These are phyloP conservation scores for Trididemnum nubilum DNA, from an alignment of 23 tunicate genomes.

Conservation along the genomic window DNA sequence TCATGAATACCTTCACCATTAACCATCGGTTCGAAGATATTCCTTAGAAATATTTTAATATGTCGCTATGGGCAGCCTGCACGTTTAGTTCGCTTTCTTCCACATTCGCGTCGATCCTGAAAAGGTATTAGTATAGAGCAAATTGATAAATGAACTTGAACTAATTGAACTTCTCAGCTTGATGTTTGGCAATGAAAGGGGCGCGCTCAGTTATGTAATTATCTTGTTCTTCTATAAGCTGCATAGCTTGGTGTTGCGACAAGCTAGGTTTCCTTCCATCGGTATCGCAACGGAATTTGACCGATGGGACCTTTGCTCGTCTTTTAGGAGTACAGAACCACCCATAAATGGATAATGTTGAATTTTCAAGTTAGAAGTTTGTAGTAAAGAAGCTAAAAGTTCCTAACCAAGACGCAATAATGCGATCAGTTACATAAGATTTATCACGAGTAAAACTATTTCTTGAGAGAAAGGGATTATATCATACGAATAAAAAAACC, in stretches of 20 bases:
- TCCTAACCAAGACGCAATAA: too few species aligned
- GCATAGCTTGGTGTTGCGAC: conserved; percentile 57
- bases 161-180: too few species aligned
- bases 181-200: too few species aligned
- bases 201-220: conserved; percentile 82
- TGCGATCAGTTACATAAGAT: too few species aligned
- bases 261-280: conserved; percentile 46
- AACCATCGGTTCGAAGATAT: conserved; percentile 96
- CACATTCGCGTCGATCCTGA: conserved; percentile 92
- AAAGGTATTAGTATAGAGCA: too few species aligned
- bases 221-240: conserved; percentile 85
- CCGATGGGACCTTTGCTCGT: conserved; percentile 61
- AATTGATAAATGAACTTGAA: too few species aligned
- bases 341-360: too few species aligned
- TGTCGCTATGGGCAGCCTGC: conserved; percentile 89
- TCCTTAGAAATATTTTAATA: conserved; percentile 87
- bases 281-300: conserved; percentile 57
- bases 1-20: conserved; percentile 88
- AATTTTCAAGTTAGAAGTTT: too few species aligned
- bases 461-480: too few species aligned
- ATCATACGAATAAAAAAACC: too few species aligned
- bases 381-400: too few species aligned
- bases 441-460: too few species aligned
- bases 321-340: conserved; percentile 80
- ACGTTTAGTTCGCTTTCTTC: conserved; percentile 91